phyloP scores from a whole-genome alignment of 2,888 invertebrate species.

The Hydriomena furcata region DNA sequence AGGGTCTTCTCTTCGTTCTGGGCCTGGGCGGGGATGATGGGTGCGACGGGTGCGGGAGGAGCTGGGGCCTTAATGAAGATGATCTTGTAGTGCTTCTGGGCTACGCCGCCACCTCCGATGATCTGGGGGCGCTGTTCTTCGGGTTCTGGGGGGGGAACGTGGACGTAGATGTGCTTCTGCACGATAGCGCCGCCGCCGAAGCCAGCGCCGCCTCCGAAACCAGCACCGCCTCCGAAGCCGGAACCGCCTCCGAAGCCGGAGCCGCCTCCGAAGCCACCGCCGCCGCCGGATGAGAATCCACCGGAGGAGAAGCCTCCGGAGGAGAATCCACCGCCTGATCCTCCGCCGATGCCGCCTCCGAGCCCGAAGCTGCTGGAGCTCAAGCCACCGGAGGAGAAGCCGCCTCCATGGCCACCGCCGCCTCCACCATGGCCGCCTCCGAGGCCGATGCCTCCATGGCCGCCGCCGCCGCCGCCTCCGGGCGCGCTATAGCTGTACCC shows the following conservation, averaged over 20 bases:
- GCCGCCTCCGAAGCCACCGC: slow-evolving; percentile 56
- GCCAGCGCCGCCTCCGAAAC: slow-evolving; percentile 65
- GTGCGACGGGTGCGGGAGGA: slow-evolving; percentile 89
- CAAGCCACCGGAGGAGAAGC: slow-evolving; percentile 61
- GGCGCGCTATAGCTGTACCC: slow-evolving; percentile 84
- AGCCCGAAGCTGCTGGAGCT: slow-evolving; percentile 67
- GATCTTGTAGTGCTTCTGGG: slow-evolving; percentile 93
- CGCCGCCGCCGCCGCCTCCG: slow-evolving; percentile 61
- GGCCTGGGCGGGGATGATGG: slow-evolving; percentile 88
- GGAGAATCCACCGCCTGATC: slow-evolving; percentile 51
- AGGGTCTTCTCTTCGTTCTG: slow-evolving; percentile 92
- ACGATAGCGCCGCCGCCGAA: slow-evolving; percentile 84
- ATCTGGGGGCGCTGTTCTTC: slow-evolving; percentile 87
- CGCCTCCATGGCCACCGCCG: slow-evolving; percentile 45
- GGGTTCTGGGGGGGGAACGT: slow-evolving; percentile 92
- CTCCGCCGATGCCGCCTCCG: slow-evolving; percentile 56
- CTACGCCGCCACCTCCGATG: slow-evolving; percentile 84
- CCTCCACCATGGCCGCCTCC: slow-evolving; percentile 58
- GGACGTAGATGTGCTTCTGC: slow-evolving; percentile 92
- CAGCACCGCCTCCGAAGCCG: slow-evolving; percentile 59
- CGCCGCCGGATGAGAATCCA: slow-evolving; percentile 45
- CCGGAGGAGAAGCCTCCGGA: slow-evolving; percentile 55
- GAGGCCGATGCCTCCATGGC: slow-evolving; percentile 37
- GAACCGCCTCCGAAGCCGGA: slow-evolving; percentile 55
- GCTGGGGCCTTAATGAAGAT: slow-evolving; percentile 94